Conservation (phyloP, 2,113 vertebrate genomes). For the Otocyon megalotis region DNA sequence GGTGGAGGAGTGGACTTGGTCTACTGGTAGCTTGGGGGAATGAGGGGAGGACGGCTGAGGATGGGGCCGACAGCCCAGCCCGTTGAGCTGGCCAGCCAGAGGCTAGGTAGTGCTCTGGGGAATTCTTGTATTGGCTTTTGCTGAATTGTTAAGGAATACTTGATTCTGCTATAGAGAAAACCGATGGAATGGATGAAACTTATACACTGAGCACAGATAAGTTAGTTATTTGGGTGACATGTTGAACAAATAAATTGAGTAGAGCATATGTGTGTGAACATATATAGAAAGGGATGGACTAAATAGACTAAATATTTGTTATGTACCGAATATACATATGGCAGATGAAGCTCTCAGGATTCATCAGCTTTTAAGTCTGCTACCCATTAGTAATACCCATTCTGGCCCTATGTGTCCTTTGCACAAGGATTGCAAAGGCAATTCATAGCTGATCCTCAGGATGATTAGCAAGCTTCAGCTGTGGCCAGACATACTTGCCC, state of each 20-base stretch:
- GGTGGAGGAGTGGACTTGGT: background rate
- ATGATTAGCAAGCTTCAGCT: background rate
- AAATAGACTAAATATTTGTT: background rate
- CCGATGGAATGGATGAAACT: background rate
- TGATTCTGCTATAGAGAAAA: background rate
- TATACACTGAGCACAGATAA: background rate
- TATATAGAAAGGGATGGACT: background rate
- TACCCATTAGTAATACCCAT: background rate
- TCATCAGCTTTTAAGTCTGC: slow-evolving; percentile 8
- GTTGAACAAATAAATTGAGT: background rate
- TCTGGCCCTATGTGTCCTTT: background rate
- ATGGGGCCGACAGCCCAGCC: background rate
- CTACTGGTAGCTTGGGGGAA: background rate
- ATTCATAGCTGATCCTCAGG: background rate
- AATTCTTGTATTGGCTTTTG: background rate
- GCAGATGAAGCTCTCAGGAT: background rate
- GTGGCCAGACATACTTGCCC: background rate
- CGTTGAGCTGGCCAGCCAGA: background rate
- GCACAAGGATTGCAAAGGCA: background rate
- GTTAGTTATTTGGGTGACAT: background rate
- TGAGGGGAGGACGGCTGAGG: background rate
- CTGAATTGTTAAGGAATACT: slow-evolving; percentile 20
- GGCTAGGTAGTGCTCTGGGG: background rate
- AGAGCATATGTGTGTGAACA: background rate
- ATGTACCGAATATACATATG: background rate